These are phyloP conservation scores for Chiridota heheva DNA, from an alignment of 35 echinoderm and acorn worm genomes.

Conservation along the genomic window DNA sequence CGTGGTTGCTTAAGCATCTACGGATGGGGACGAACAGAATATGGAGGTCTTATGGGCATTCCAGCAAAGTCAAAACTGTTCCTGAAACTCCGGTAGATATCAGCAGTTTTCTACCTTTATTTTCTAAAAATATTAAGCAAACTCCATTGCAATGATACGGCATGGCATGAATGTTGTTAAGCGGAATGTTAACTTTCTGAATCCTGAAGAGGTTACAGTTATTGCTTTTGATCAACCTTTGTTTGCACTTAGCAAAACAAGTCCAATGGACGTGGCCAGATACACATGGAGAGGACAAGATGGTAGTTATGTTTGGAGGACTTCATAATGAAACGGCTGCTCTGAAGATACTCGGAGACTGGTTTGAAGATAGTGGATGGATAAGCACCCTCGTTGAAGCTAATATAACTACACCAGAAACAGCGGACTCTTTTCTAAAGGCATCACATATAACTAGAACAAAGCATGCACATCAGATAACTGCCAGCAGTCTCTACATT, in stretches of 20 bases:
- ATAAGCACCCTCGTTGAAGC: slow-evolving; percentile 26
- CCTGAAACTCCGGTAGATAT: too few species aligned
- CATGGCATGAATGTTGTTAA: slow-evolving; percentile 40
- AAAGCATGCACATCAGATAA: slow-evolving; percentile 49
- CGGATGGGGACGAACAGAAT: too few species aligned
- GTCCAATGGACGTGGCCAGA: slow-evolving; percentile 31
- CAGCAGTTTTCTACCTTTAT: too few species aligned
- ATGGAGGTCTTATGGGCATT: too few species aligned
- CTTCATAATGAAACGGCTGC: slow-evolving; percentile 58
- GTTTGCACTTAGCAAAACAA: slow-evolving; percentile 45
- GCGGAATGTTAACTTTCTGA: slow-evolving; percentile 17
- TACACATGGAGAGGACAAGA: slow-evolving; percentile 52
- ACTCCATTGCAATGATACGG: slow-evolving; percentile 30
- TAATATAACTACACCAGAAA: slow-evolving; percentile 27
- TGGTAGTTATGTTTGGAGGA: slow-evolving; percentile 52
- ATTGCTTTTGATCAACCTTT: too few species aligned
- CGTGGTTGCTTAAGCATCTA: too few species aligned
- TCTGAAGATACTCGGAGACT: slow-evolving; percentile 34
- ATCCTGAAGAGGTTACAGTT: too few species aligned
- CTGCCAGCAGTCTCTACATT: slow-evolving; percentile 30
- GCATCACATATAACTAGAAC: slow-evolving; percentile 41
- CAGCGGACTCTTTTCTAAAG: slow-evolving; percentile 40
- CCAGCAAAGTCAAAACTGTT: too few species aligned
- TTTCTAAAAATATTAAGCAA: too few species aligned
- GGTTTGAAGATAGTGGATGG: slow-evolving; percentile 27